Base-by-base conservation (phyloP, 2,888 invertebrate genomes). In the Rhynchonema sp. region DNA sequence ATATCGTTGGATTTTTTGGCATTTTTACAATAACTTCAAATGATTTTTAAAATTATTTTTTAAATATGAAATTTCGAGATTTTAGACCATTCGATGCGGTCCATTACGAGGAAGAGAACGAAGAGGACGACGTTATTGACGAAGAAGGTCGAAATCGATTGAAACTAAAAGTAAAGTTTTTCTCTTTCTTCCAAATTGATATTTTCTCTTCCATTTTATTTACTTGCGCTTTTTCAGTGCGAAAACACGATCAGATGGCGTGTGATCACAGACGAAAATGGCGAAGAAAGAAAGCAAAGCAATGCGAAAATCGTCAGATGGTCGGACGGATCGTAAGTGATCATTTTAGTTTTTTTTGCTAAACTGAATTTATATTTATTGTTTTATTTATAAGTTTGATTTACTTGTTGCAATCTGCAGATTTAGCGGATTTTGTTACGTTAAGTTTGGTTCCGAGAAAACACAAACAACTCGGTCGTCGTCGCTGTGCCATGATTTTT, bases 161-260 rank as follows among this genome's bases (percentile, higher is more conserved):
- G 55, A 79, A 79, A 66, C 69, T 79, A 29, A 78, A 77, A 69
- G 78, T 76, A 53, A 27, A 17, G 29, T 20, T 55, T 23, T 28
- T 55, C 26, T n/a, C 46, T 49, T n/a, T 23, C 53, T n/a, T 22
- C 17, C 27, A 57, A 46, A 22, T 57, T 54, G 46, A 9, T 53
- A n/a, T n/a, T n/a, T n/a, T n/a, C 3, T 27, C 3, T 27, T 46
- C 26, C 2, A 22, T 1, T 2, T 17, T 22, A n/a, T 49, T 3
- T 59, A 26, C n/a, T 52, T 25, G n/a, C n/a, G 54, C 2, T 3
- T 23, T 59, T 68, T n/a, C 71, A 84, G 91, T 73, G 98, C 20
- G 96, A 98, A 77, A 98, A 98, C 75, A 96, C 96, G 0, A 87
- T 98, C 58, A 81, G 96, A 17, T 98, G 96, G 96, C 81, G 88